Conservation (phyloP, 2,113 vertebrate species). For the Ciconia maguari region DNA sequence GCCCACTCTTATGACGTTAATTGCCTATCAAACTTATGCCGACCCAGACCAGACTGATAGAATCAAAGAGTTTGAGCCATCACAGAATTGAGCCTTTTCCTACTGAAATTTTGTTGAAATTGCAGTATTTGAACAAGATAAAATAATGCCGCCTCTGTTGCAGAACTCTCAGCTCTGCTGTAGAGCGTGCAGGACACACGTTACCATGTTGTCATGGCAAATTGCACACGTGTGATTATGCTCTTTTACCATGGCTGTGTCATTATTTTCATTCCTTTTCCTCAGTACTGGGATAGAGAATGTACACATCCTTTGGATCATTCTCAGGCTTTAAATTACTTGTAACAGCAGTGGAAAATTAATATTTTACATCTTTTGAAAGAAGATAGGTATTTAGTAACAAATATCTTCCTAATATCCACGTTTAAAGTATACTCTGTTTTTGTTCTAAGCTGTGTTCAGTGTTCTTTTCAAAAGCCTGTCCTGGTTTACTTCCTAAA, state of each 20-base stretch:
- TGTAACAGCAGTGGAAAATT: not conserved
- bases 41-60: not conserved
- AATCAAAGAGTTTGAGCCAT: not conserved
- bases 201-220: not conserved
- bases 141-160: accelerated
- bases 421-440: not conserved
- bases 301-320: not conserved
- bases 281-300: not conserved
- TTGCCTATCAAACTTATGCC: not conserved
- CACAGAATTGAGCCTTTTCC: not conserved
- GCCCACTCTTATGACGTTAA: not conserved
- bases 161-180: not conserved
- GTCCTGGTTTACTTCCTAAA: not conserved
- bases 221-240: not conserved
- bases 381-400: not conserved
- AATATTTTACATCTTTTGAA: not conserved
- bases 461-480: not conserved
- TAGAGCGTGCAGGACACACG: accelerated
- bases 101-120: not conserved
- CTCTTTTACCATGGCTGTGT: not conserved
- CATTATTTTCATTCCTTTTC: not conserved
- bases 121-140: not conserved
- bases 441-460: not conserved
- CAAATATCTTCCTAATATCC: not conserved
- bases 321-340: not conserved